These are phyloP conservation scores for Xestia ashworthii DNA, from an alignment of 2,888 invertebrate genomes.

Conservation along the genomic window DNA sequence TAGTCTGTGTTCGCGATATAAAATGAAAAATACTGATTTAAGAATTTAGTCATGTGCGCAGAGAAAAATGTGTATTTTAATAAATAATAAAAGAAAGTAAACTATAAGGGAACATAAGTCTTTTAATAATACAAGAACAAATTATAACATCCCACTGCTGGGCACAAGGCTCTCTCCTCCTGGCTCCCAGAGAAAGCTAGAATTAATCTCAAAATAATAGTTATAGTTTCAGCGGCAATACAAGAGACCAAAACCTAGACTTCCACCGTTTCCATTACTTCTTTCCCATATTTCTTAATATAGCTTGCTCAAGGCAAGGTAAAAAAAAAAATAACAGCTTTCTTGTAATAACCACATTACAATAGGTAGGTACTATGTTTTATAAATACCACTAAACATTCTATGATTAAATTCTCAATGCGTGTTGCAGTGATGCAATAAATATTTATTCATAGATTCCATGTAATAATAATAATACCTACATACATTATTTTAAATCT, in stretches of 20 bases:
- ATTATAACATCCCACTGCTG: no score
- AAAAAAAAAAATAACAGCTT: background rate
- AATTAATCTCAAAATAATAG: background rate
- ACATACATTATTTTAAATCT: background rate
- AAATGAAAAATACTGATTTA: no score
- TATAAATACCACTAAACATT: background rate
- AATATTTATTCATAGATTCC: constrained; percentile 1
- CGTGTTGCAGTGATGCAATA: constrained; percentile 17
- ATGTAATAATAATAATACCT: background rate
- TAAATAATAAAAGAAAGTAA: no score
- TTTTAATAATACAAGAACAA: no score
- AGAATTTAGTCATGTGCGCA: no score
- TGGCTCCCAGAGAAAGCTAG: background rate
- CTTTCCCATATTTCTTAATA: background rate
- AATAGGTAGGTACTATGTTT: constrained; percentile 11
- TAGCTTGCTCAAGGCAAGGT: background rate
- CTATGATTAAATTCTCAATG: constrained; percentile 6
- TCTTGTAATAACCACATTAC: background rate
- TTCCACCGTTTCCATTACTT: no score
- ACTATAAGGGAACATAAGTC: no score
- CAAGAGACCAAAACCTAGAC: background rate
- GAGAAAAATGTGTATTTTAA: no score
- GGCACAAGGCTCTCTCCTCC: background rate
- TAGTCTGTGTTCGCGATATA: no score
- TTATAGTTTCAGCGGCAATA: background rate